phyloP scores from a whole-genome alignment of 2,888 invertebrate genomes.

The Branchipolynoe longqiensis region DNA sequence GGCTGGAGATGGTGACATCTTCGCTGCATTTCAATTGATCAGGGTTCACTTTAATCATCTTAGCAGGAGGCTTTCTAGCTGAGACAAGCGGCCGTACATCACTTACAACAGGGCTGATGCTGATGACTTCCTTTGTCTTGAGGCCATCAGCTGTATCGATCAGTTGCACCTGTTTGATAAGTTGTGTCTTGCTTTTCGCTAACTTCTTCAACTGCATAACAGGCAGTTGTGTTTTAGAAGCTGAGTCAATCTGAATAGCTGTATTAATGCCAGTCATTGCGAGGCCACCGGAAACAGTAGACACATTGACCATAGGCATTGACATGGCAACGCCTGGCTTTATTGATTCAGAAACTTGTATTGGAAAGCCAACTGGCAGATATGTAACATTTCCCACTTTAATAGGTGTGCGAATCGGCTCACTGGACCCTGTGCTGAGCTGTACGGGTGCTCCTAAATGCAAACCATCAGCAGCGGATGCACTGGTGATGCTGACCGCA shows the following conservation, averaged over 20 bases:
- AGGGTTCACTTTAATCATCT: no score
- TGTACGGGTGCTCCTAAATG: not conserved
- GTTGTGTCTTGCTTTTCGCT: no score
- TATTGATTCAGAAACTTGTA: not conserved
- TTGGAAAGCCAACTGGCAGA: not conserved
- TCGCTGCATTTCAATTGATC: no score
- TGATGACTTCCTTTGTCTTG: no score
- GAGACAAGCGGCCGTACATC: no score
- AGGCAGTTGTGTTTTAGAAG: no score
- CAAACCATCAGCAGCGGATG: not conserved
- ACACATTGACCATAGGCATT: not conserved
- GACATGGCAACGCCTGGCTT: not conserved
- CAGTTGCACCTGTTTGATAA: not conserved
- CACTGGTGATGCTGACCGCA: not conserved
- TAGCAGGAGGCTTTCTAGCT: no score
- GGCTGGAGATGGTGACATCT: no score
- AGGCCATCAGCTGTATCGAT: not conserved
- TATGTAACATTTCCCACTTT: conserved; percentile 10
- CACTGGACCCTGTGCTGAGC: not conserved
- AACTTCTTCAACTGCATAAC: no score
- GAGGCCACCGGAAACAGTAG: not conserved
- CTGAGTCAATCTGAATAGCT: not conserved
- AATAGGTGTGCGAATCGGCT: not conserved
- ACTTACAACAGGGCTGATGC: no score
- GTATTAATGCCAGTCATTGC: conserved; percentile 25